Evolutionary conservation across 2,113 vertebrate genomes (phyloP), one percentile per base, ranked within the genome.

Genomic region (Procavia capensis): DNA sequence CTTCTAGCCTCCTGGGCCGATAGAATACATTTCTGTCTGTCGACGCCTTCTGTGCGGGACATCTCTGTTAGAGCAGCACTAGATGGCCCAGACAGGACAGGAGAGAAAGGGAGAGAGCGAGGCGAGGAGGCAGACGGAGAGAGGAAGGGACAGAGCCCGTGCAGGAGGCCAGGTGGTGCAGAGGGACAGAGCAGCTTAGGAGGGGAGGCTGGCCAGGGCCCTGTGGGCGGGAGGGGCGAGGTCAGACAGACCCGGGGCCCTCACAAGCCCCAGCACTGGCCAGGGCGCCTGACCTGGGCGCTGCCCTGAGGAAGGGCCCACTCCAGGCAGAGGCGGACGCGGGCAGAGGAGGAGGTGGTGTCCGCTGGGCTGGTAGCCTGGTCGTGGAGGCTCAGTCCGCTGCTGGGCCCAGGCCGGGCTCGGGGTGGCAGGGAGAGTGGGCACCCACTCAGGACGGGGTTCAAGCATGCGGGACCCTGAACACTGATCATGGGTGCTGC

Each of bases 211-310:
- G 19, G 9, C 6, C 59, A 0, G 19, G 61, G 41, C 13, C 34
- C 7, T 34, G 31, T 34, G 34, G 16, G 17, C 4, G 22, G 34
- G 68, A 34, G 17, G 5, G 59, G 34, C 50, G 19, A 45, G 68
- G 70, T 17, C n/a, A 43, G 47, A 36, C 6, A 66, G 75, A 34
- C 27, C 64, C 45, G 36, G 11, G 72, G 57, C 4, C 61, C 76
- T 3, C 19, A 47, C n/a, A 19, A 57, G 20, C n/a, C 45, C 20
- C 10, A 10, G 78, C 47, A 19, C 63, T 3, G 64, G 29, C 20
- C 1, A 17, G 13, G 66, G 5, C 16, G 2, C 17, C 2, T n/a
- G n/a, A 24, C n/a, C 36, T 47, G 7, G 0, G 47, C 22, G 36
- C 64, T 41, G 36, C 88, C 20, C 64, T 14, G 39, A 41, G 68